Conservation (phyloP, 2,888 invertebrate genomes). For the Meghimatium bilineatum region DNA sequence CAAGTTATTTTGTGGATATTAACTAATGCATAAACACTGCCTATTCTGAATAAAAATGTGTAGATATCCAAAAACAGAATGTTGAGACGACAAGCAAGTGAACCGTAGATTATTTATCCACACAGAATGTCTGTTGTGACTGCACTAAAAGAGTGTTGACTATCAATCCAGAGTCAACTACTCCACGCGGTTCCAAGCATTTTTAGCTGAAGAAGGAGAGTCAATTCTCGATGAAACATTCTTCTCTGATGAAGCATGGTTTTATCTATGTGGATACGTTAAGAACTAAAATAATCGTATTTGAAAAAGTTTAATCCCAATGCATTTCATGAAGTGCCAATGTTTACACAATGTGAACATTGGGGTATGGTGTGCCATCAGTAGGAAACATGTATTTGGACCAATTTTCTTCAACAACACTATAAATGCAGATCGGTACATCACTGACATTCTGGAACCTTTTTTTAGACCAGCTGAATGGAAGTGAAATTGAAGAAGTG, state of each 20-base stretch:
- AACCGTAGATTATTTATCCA: too few relatives aligned
- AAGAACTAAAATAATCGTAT: not conserved
- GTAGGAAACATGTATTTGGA: not conserved
- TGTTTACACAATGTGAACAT: not conserved
- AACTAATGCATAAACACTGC: too few relatives aligned
- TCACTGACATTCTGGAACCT: not conserved
- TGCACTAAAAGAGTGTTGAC: not conserved
- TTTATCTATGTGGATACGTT: not conserved
- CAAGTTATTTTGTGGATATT: too few relatives aligned
- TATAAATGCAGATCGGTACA: not conserved
- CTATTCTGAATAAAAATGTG: too few relatives aligned
- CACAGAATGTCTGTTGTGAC: not conserved
- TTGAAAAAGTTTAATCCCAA: not conserved
- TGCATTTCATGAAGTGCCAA: not conserved
- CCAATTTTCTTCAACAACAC: not conserved
- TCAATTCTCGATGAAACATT: not conserved
- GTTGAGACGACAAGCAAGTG: too few relatives aligned
- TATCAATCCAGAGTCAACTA: not conserved
- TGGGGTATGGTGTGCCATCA: not conserved
- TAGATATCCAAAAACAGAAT: too few relatives aligned
- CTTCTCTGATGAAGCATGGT: conserved; percentile 3
- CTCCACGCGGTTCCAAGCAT: not conserved
- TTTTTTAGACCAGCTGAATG: not conserved
- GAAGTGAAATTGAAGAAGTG: not conserved
- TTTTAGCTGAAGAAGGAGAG: not conserved